These are phyloP conservation scores for Hirtodrosophila histrioides DNA, from an alignment of 2,888 invertebrate genomes.

Conservation along the genomic window DNA sequence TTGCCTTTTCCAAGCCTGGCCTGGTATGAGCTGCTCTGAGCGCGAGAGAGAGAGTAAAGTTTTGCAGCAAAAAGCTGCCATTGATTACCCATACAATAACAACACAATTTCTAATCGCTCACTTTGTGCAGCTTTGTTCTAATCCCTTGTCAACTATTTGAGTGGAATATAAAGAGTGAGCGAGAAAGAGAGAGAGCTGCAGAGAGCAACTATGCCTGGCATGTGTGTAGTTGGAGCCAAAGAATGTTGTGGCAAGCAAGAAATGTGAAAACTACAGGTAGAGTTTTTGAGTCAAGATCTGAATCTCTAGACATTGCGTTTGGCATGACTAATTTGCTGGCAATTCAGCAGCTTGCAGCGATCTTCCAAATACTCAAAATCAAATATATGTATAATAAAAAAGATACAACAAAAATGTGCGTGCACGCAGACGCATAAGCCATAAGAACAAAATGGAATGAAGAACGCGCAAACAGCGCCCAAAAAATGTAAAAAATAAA, in stretches of 20 bases:
- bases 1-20: too few relatives aligned
- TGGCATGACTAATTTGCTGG: conserved; percentile 69
- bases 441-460: conserved; percentile 24
- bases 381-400: conserved; percentile 29
- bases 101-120: conserved; percentile 1
- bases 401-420: conserved; percentile 43
- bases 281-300: conserved; percentile 10
- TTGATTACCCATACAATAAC: conserved; percentile 6
- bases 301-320: conserved; percentile 45
- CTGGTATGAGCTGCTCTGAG: too few relatives aligned
- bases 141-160: conserved; percentile 24
- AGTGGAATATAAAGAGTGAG: conserved; percentile 18
- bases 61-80: conserved; percentile 21
- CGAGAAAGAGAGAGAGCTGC: conserved; percentile 3
- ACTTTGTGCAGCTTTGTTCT: conserved; percentile 23
- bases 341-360: conserved; percentile 44
- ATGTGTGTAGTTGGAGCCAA: conserved; percentile 24
- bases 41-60: conserved; percentile 13
- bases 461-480: conserved; percentile 40
- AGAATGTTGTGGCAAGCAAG: conserved; percentile 47
- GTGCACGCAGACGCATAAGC: conserved; percentile 57
- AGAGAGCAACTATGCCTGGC: conserved; percentile 46
- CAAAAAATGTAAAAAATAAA: conserved; percentile 39
- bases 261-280: conserved; percentile 49
- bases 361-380: conserved; percentile 29